Evolutionary conservation across 1,140 invertebrate species (phyloP).

Genomic region (Bradysia coprophila): DNA sequence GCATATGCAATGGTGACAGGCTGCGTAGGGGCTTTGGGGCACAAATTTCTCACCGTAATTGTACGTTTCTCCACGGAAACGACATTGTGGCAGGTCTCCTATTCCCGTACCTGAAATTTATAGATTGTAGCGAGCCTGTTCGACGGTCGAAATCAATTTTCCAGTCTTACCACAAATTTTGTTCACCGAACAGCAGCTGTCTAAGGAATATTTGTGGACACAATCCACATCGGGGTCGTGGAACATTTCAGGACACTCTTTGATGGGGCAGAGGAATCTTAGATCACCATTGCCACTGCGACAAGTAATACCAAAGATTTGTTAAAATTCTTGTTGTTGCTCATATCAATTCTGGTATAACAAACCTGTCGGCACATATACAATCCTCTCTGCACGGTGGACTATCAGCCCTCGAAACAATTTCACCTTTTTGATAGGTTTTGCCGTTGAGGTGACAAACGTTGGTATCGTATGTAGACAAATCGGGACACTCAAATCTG

Average conservation of each 20-base stretch:
- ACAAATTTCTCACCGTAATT: constrained; percentile 27
- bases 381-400: constrained; percentile 1
- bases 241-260: constrained; percentile 26
- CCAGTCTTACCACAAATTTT: constrained; percentile 21
- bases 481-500: constrained; percentile 2
- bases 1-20: constrained; percentile 27
- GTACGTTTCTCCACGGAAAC: constrained; percentile 25
- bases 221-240: constrained; percentile 17
- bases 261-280: constrained; percentile 21
- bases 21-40: constrained; percentile 25
- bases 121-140: neutral
- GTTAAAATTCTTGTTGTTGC: neutral
- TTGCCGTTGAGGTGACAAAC: constrained; percentile 1
- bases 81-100: constrained; percentile 24
- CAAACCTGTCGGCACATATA: neutral
- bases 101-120: constrained; percentile 10
- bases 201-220: constrained; percentile 19
- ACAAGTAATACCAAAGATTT: neutral
- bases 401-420: neutral
- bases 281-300: neutral
- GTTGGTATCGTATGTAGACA: neutral
- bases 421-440: neutral
- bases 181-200: constrained; percentile 23
- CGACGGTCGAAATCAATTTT: neutral
- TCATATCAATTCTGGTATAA: no score